These are phyloP conservation scores for Coryphaenoides rupestris DNA, from an alignment of 2,113 vertebrate genomes.

Conservation along the genomic window DNA sequence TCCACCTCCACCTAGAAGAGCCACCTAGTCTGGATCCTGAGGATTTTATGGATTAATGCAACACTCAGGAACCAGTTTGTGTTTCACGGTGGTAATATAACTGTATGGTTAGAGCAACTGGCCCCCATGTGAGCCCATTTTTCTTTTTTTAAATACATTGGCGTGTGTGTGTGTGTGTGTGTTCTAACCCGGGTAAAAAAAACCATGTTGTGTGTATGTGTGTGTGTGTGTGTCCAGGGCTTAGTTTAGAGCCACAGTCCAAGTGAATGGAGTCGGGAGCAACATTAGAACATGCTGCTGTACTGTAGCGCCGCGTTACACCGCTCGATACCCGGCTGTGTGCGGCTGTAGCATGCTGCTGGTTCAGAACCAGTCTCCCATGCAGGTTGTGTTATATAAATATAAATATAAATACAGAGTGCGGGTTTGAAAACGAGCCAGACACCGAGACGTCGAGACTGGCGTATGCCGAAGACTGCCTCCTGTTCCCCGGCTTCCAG, in stretches of 20 bases:
- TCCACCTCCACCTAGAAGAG: slow-evolving; percentile 36
- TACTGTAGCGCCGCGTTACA: neutral
- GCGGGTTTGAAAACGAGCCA: slow-evolving; percentile 35
- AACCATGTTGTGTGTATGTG: neutral
- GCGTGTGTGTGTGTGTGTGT: too few species aligned
- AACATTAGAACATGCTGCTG: slow-evolving; percentile 21
- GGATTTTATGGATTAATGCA: slow-evolving; percentile 72
- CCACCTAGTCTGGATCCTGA: slow-evolving; percentile 50
- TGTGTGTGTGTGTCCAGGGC: neutral
- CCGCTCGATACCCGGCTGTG: slow-evolving; percentile 14
- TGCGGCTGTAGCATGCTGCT: slow-evolving; percentile 28
- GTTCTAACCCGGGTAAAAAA: too few species aligned
- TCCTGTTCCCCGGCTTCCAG: slow-evolving; percentile 75
- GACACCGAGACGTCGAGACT: slow-evolving; percentile 66
- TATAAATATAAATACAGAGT: slow-evolving; percentile 29
- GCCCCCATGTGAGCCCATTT: slow-evolving; percentile 7
- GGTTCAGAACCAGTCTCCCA: slow-evolving; percentile 22
- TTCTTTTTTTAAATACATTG: neutral
- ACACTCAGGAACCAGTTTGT: slow-evolving; percentile 57
- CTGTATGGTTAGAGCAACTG: slow-evolving; percentile 38
- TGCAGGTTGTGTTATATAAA: slow-evolving; percentile 20
- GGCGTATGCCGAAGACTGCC: slow-evolving; percentile 86
- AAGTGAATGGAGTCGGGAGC: too few species aligned
- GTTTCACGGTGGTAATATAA: slow-evolving; percentile 71
- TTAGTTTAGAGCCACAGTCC: slow-evolving; percentile 15